Percentiles rank a stretch among this genome's conserved stretches.
Conservation (phyloP, 2,797 vertebrate genomes). For the Typhlichthys eigenmanni region DNA sequence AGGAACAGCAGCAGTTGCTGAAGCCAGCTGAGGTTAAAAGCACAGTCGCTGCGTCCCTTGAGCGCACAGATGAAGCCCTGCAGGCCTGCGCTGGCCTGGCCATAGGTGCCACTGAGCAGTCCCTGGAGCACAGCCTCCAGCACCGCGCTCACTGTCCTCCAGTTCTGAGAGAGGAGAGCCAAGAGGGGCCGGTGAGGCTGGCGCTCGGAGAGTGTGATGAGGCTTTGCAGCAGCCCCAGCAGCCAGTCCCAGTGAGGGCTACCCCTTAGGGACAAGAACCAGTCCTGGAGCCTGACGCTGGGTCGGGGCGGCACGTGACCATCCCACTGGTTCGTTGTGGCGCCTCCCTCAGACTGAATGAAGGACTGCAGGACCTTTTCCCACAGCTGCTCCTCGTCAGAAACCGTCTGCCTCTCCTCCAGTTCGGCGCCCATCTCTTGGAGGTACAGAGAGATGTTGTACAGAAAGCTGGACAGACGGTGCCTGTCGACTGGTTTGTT, state of each 20-base stretch:
- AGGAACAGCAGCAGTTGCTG: slow-evolving; percentile 80
- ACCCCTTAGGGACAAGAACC: slow-evolving; percentile 84
- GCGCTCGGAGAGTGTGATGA: slow-evolving; percentile 77
- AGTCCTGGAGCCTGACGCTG: slow-evolving; percentile 81
- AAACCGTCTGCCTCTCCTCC: slow-evolving; percentile 56
- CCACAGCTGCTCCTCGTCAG: slow-evolving; percentile 76
- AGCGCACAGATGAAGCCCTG: slow-evolving; percentile 83
- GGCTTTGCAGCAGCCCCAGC: slow-evolving; percentile 79
- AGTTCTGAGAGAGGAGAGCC: slow-evolving; percentile 81
- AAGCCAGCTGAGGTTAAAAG: slow-evolving; percentile 81
- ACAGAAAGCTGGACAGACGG: slow-evolving; percentile 83
- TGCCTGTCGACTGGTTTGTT: slow-evolving; percentile 71
- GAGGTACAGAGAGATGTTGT: slow-evolving; percentile 86
- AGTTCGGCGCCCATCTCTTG: slow-evolving; percentile 80
- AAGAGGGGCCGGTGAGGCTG: slow-evolving; percentile 75
- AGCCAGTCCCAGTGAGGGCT: slow-evolving; percentile 86
- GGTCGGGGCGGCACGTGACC: slow-evolving; percentile 76
- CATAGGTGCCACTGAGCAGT: slow-evolving; percentile 81
- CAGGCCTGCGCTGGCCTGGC: slow-evolving; percentile 76
- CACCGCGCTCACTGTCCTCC: slow-evolving; percentile 83
- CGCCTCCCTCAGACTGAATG: slow-evolving; percentile 73
- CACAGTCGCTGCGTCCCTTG: slow-evolving; percentile 81
- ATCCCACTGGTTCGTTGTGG: slow-evolving; percentile 65
- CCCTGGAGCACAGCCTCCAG: slow-evolving; percentile 81
- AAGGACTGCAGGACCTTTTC: slow-evolving; percentile 78